These are phyloP conservation scores for Catostylus mosaicus DNA, from an alignment of 30 jellyfish, hydroid and myxozoan species.

Conservation along the genomic window DNA sequence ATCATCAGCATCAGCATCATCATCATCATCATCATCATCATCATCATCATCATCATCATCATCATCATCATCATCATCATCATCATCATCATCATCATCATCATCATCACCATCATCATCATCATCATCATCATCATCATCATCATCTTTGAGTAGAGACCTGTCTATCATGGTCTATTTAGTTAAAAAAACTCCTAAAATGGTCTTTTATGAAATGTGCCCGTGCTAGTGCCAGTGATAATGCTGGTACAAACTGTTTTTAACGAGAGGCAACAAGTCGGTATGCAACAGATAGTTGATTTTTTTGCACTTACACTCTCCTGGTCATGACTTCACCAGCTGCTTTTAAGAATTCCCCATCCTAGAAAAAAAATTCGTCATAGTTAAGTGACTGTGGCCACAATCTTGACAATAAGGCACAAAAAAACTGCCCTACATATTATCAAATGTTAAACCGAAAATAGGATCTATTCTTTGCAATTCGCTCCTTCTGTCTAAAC, in stretches of 20 bases:
- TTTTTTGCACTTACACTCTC: slow-evolving; percentile 61
- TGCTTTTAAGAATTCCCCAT: slow-evolving; percentile 65
- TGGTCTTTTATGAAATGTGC: neutral
- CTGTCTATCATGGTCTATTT: no score
- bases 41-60: no score
- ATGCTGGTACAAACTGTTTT: neutral
- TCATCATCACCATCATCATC: no score
- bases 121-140: no score
- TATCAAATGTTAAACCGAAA: neutral
- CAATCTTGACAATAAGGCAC: neutral
- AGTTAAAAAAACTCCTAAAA: neutral
- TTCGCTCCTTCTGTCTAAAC: neutral
- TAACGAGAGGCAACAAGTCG: neutral
- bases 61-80: no score
- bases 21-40: no score
- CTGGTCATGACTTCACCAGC: slow-evolving; percentile 64
- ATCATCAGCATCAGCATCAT: no score
- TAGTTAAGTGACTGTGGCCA: no score
- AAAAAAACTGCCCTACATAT: neutral
- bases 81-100: no score
- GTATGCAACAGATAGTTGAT: neutral
- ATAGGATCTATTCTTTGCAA: neutral
- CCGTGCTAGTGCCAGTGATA: neutral
- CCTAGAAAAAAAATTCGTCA: slow-evolving; percentile 28
- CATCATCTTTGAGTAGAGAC: no score